These are phyloP conservation scores for Semotilus atromaculatus DNA, from an alignment of 2,797 vertebrate genomes.

Conservation along the genomic window DNA sequence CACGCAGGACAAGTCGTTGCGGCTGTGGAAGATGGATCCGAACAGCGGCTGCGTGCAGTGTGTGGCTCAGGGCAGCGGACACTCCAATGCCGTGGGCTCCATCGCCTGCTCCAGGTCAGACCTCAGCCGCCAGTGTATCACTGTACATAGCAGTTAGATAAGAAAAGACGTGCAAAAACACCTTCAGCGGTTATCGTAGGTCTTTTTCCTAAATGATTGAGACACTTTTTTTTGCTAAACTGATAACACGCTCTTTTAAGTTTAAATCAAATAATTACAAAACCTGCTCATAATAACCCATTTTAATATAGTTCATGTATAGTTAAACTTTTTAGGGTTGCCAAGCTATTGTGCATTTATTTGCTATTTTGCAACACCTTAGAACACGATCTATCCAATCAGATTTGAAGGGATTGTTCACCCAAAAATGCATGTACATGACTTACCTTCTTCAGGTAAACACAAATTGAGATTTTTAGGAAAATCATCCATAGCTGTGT, in stretches of 20 bases:
- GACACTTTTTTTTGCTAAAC: not conserved
- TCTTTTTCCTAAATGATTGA: not conserved
- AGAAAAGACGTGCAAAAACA: not conserved
- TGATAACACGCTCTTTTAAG: not conserved
- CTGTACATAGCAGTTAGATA: not conserved
- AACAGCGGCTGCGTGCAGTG: slow-evolving; percentile 80
- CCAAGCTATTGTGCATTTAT: not conserved
- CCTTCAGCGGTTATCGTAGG: not conserved
- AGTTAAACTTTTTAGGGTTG: not conserved
- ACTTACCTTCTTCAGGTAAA: not conserved
- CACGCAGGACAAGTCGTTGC: slow-evolving; percentile 86
- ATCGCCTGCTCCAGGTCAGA: slow-evolving; percentile 90
- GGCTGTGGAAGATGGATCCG: slow-evolving; percentile 87
- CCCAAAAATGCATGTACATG: not conserved
- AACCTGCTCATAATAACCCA: not conserved
- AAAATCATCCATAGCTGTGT: not conserved
- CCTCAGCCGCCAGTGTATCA: not conserved
- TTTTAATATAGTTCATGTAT: not conserved
- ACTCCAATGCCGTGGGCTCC: slow-evolving; percentile 86
- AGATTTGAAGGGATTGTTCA: not conserved
- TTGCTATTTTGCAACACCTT: not conserved
- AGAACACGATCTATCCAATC: not conserved
- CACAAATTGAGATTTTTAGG: not conserved
- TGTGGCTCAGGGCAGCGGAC: slow-evolving; percentile 86
- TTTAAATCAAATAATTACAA: not conserved